Evolutionary conservation across 2,888 invertebrate species (phyloP), one percentile per base, ranked within the genome.

Genomic region (Orchestes rusci): DNA sequence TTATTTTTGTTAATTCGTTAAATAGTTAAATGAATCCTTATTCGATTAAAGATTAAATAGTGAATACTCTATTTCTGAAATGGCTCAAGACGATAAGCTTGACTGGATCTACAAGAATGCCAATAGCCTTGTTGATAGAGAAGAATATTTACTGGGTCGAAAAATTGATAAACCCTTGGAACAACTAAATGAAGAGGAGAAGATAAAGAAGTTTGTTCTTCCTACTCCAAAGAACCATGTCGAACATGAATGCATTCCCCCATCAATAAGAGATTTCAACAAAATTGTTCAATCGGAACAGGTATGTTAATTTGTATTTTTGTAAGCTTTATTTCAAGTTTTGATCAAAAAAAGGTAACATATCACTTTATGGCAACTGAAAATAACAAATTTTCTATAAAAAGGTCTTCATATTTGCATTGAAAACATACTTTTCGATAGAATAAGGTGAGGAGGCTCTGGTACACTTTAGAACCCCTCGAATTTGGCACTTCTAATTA

Each of bases 21-120:
- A n/a, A n/a, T n/a, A n/a, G n/a, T 23, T 23, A 10, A 10, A 23
- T 23, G 5, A 23, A 23, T 23, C 5, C 10, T 23, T 23, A 23
- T 23, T 7, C 10, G 5, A 23, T 23, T 23, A 23, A 23, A 23
- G 10, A 23, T 7, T 23, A 23, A 23, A 5, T 10, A 7, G 10
- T 23, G 10, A 23, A 23, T 23, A 23, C 10, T 23, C 5, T 23
- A 5, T 5, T 10, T 23, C 10, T 7, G 10, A 23, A 23, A 43
- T 42, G 46, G 67, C 67, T 8, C 59, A 66, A 43, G 76, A 79
- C 41, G 73, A 76, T 44, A 82, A 87, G 52, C 67, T 91, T 39
- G 84, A 88, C 63, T 91, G 90, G 90, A 90, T 90, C 89, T 90
- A 91, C 63, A 85, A 89, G 73, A 74, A 75, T 59, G 75, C 77